Evolutionary conservation across 2,113 vertebrate species (phyloP), one percentile per base, ranked within the genome.

Genomic region (Bubalus kerabau): DNA sequence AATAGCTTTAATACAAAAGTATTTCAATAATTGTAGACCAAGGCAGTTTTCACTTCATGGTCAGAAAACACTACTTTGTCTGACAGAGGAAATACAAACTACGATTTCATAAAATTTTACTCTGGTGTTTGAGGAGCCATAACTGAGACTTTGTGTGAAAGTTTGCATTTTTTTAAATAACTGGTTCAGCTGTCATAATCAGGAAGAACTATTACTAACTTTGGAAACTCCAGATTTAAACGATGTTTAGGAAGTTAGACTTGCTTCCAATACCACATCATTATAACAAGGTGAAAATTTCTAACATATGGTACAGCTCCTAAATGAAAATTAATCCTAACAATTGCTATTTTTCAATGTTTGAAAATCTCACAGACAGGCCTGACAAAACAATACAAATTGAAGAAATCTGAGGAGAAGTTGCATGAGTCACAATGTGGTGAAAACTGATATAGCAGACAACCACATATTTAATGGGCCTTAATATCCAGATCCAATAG

Each of bases 231-330:
- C 52, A 92, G 5, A 71, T 93, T 90, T 52, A 89, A 87, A 97
- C 26, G n/a, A 12, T 52, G 28, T 40, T 52, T 71, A 36, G 52
- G 90, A 88, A 84, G 23, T 88, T 43, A 87, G 14, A 81, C 89
- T 93, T 98, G 40, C 40, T 96, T 97, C 71, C 52, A 92, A 81
- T 87, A 83, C 84, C 59, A 95, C 1, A 85, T 95, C 10, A 10
- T 93, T 83, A 67, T 32, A 94, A 89, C 30, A 97, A 90, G 6
- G 28, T 48, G 83, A 83, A 64, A 40, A 80, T 89, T 82, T 88
- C n/a, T 67, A 80, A 80, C 81, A 95, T 48, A 71, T 74, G 62
- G 21, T 67, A n/a, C 6, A 59, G 50, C 3, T 92, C 43, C 32
- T 86, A 88, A 90, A 89, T 26, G 24, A 92, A 97, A 94, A 78